Evolutionary conservation across 2,888 invertebrate species (phyloP).

Genomic region (Beris chalybata): DNA sequence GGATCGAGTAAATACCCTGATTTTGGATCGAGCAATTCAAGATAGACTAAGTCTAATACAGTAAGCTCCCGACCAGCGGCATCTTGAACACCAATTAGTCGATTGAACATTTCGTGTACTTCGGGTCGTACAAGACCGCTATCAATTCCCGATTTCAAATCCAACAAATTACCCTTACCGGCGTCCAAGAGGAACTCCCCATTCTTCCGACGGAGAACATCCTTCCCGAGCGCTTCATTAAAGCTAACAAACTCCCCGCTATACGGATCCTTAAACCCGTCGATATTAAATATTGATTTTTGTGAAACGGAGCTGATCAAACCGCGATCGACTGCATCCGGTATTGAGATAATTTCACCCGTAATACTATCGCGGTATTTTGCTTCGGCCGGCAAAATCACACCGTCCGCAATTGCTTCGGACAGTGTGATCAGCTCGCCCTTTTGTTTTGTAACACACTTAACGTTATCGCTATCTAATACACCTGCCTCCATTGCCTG

Average conservation of each 20-base stretch:
- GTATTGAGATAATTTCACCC: conserved; percentile 72
- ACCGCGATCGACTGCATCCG: conserved; percentile 88
- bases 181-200: conserved; percentile 73
- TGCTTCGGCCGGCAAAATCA: conserved; percentile 73
- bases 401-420: conserved; percentile 80
- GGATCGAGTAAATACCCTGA: conserved; percentile 83
- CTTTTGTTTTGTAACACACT: conserved; percentile 81
- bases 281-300: conserved; percentile 89
- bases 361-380: conserved; percentile 76
- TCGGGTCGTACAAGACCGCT: conserved; percentile 80
- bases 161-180: conserved; percentile 74
- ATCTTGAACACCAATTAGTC: conserved; percentile 79
- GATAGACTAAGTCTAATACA: conserved; percentile 86
- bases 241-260: conserved; percentile 82
- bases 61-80: conserved; percentile 71
- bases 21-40: conserved; percentile 83
- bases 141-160: conserved; percentile 78
- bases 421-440: conserved; percentile 80
- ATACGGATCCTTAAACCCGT: conserved; percentile 82
- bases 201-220: conserved; percentile 73
- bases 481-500: conserved; percentile 88
- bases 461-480: conserved; percentile 78
- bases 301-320: conserved; percentile 84
- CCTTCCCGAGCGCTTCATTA: conserved; percentile 77
- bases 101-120: conserved; percentile 81